Evolutionary conservation across 2,797 vertebrate genomes (phyloP).

Genomic region (Myotis pilosus): DNA sequence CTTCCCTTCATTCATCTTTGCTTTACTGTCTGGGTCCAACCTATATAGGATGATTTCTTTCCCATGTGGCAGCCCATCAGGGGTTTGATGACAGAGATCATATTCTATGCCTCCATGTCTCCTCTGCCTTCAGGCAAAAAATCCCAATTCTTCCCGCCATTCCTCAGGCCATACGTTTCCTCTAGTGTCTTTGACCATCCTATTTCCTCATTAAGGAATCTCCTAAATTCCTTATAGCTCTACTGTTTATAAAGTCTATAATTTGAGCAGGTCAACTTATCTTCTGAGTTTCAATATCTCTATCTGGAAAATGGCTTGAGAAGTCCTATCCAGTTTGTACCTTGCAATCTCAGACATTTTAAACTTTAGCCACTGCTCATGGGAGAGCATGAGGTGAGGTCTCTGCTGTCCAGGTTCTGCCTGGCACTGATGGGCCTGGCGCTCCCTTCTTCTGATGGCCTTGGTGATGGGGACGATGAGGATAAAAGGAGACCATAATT

Average conservation of each 20-base stretch:
- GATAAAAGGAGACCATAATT: not conserved
- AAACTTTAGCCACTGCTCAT: not conserved
- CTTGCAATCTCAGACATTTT: not conserved
- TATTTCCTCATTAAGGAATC: slow-evolving; percentile 18
- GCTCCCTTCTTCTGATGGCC: not conserved
- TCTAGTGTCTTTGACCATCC: not conserved
- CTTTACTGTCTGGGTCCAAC: not conserved
- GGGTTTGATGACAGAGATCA: not conserved
- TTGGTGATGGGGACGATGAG: not conserved
- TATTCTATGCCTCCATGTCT: not conserved
- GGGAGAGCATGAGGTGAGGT: not conserved
- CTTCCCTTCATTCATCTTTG: not conserved
- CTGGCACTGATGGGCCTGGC: no score
- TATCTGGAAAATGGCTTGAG: not conserved
- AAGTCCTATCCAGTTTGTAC: not conserved
- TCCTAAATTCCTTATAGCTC: not conserved
- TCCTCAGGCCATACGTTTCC: not conserved
- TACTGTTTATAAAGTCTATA: not conserved
- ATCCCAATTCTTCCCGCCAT: not conserved
- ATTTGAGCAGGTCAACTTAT: not conserved
- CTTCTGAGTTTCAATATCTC: slow-evolving; percentile 6
- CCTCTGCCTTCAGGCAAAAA: not conserved
- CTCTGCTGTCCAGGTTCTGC: not conserved
- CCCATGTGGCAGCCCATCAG: not conserved
- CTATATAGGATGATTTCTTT: not conserved